Percentiles rank a stretch among this genome's conserved stretches.
Evolutionary conservation across 2,113 vertebrate genomes (phyloP).

Genomic region (Xiphophorus maculatus): DNA sequence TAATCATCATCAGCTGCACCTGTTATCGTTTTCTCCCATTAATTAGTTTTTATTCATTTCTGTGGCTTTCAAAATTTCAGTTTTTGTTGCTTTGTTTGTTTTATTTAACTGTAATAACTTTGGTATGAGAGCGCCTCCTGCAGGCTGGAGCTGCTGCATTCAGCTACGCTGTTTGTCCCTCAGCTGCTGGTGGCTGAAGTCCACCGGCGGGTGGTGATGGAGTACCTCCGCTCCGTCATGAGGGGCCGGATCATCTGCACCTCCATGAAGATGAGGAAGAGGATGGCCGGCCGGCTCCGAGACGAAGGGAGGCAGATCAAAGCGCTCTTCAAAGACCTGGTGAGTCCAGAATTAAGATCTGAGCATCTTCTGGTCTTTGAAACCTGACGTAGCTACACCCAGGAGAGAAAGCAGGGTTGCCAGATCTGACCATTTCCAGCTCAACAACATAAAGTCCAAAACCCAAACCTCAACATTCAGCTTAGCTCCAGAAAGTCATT

Average conservation of each 20-base stretch:
- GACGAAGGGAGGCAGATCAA: conserved; percentile 86
- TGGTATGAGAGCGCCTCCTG: not conserved
- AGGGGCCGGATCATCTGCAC: conserved; percentile 85
- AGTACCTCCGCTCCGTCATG: conserved; percentile 88
- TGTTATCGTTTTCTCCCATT: too few species aligned
- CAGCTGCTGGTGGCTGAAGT: conserved; percentile 85
- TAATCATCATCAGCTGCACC: too few species aligned
- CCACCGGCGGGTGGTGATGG: conserved; percentile 85
- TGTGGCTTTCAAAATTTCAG: too few species aligned
- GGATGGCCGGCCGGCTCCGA: conserved; percentile 82
- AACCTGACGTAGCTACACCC: not conserved
- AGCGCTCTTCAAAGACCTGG: conserved; percentile 87
- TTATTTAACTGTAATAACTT: too few species aligned
- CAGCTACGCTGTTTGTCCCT: not conserved
- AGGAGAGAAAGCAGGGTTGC: too few species aligned
- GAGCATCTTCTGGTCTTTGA: not conserved
- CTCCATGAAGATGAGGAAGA: conserved; percentile 85
- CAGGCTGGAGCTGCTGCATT: not conserved
- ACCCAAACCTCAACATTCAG: too few species aligned
- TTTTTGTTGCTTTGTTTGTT: too few species aligned
- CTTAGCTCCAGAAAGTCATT: too few species aligned
- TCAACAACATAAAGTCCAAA: too few species aligned
- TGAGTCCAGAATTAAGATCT: conserved; percentile 62
- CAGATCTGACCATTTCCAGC: too few species aligned
- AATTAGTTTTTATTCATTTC: too few species aligned